A percentile compares a stretch with the other conserved stretches of the same genome.
Evolutionary conservation across 2,888 invertebrate species (phyloP).

Genomic region (Argyra leucocephala): DNA sequence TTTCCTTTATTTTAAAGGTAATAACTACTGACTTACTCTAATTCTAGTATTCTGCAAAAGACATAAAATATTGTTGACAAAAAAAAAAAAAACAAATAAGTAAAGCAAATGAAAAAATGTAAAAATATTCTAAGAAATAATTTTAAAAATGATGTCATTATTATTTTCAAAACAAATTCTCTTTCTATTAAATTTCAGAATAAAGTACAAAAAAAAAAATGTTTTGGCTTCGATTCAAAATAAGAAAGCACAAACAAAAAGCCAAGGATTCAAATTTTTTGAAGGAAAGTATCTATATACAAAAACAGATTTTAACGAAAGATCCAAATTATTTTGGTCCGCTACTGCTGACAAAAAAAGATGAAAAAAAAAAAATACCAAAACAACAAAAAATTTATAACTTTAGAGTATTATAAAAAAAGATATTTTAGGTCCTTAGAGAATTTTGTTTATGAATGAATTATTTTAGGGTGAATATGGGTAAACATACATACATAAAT

Average conservation of each 20-base stretch:
- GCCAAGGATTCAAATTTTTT: not conserved
- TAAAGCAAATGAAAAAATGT: not conserved
- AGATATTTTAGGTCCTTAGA: no score
- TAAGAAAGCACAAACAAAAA: not conserved
- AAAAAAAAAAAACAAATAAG: not conserved
- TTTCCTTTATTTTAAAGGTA: not conserved
- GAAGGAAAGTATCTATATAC: no score
- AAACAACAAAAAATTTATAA: no score
- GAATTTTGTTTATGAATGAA: no score
- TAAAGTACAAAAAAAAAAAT: not conserved
- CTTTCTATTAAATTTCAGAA: not conserved
- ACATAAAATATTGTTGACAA: no score
- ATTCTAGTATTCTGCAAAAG: not conserved
- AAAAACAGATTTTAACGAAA: no score
- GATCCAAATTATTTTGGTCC: no score
- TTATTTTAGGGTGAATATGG: no score
- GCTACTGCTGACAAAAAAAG: no score
- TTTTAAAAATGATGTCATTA: not conserved
- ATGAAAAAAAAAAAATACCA: no score
- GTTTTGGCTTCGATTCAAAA: not conserved
- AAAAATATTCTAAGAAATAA: not conserved
- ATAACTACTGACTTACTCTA: conserved; percentile 6
- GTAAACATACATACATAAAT: no score
- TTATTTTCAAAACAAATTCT: not conserved
- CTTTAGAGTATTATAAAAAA: no score